Evolutionary conservation across 2,888 invertebrate species (phyloP).

Genomic region (Nasonovia ribisnigri): DNA sequence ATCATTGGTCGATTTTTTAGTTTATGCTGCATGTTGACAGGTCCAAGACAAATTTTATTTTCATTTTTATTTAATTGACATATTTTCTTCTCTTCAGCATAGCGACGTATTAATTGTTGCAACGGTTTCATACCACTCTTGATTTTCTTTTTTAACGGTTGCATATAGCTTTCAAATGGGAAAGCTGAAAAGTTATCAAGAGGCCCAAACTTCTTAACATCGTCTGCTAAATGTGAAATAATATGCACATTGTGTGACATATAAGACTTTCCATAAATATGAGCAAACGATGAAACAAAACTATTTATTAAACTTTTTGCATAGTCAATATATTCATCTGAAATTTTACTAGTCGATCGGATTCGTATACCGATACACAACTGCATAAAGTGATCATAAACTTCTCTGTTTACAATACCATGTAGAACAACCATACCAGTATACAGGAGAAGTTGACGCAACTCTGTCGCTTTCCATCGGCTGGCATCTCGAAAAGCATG

Average conservation of each 20-base stretch:
- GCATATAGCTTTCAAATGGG: conserved; percentile 68
- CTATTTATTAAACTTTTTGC: background rate
- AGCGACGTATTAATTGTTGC: background rate
- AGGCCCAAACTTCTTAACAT: background rate
- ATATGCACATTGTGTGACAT: background rate
- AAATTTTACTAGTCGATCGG: background rate
- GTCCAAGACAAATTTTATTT: background rate
- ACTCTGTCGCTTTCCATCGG: background rate
- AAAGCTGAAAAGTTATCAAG: conserved; percentile 63
- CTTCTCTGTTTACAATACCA: background rate
- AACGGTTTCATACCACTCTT: background rate
- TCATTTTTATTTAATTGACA: no score
- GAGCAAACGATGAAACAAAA: background rate
- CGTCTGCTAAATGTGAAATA: background rate
- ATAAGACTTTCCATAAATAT: background rate
- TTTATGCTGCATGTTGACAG: background rate
- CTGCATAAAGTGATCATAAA: background rate
- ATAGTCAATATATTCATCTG: background rate
- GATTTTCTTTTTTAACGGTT: conserved; percentile 66
- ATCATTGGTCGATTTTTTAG: conserved; percentile 2
- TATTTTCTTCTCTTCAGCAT: background rate
- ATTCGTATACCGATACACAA: background rate
- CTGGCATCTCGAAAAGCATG: background rate
- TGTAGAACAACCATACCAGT: background rate
- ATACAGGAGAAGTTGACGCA: background rate